Percentiles rank a stretch among this genome's conserved stretches.
Evolutionary conservation across 2,797 vertebrate genomes (phyloP).

Genomic region (Sarcoramphus papa): DNA sequence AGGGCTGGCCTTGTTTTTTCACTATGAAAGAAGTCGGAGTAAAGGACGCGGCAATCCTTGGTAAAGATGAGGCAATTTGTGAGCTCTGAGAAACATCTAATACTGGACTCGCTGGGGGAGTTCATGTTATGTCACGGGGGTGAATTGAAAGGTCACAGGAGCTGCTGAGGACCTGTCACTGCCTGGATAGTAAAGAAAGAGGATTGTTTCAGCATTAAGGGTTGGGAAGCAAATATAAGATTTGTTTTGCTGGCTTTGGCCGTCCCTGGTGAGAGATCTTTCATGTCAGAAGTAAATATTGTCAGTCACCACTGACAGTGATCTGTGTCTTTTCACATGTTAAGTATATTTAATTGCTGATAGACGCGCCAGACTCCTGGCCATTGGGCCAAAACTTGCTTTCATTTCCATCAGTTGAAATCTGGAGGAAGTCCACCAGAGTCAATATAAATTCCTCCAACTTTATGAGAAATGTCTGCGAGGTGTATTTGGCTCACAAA

Average conservation of each 20-base stretch:
- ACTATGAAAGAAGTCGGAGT: background rate
- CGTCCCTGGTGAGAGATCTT: background rate
- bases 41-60: background rate
- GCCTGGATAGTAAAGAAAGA: background rate
- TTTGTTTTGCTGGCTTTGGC: background rate
- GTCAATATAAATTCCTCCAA: background rate
- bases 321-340: background rate
- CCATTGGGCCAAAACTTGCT: background rate
- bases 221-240: background rate
- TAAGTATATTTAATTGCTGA: background rate
- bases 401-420: background rate
- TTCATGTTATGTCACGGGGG: rapidly evolving
- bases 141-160: background rate
- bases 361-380: background rate
- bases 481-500: background rate
- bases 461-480: background rate
- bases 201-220: background rate
- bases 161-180: background rate
- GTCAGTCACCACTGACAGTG: background rate
- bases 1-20: background rate
- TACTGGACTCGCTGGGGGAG: rapidly evolving
- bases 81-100: background rate
- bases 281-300: background rate
- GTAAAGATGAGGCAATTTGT: background rate
- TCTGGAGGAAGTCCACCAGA: background rate